A percentile compares a stretch with the other conserved stretches of the same genome.
Evolutionary conservation across 2,888 invertebrate genomes (phyloP).

Genomic region (Lathronympha strigana): DNA sequence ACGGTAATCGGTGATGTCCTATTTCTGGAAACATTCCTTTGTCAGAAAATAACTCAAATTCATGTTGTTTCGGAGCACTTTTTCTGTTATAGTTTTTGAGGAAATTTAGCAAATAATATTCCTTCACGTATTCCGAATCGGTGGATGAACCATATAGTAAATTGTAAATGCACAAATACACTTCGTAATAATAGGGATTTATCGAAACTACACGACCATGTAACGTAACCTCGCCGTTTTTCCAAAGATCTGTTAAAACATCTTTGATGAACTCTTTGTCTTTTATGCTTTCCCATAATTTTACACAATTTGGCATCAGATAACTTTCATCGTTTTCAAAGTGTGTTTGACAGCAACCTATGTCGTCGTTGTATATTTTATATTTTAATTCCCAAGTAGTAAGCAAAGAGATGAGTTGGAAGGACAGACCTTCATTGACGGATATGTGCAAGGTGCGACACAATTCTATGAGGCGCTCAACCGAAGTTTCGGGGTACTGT

Average conservation of each 20-base stretch:
- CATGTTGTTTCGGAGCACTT: constrained; percentile 76
- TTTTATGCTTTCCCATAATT: constrained; percentile 74
- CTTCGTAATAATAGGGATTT: constrained; percentile 80
- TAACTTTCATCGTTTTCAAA: constrained; percentile 63
- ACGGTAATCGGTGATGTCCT: constrained; percentile 77
- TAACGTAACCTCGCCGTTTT: constrained; percentile 76
- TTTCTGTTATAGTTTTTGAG: constrained; percentile 73
- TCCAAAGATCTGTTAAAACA: constrained; percentile 76
- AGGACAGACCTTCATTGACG: constrained; percentile 70
- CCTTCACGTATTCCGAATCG: constrained; percentile 65
- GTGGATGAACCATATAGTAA: constrained; percentile 62
- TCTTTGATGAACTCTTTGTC: constrained; percentile 71
- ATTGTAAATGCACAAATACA: constrained; percentile 73
- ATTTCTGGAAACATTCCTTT: constrained; percentile 82
- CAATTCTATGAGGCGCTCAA: constrained; percentile 65
- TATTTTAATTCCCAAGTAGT: constrained; percentile 75
- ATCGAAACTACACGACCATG: constrained; percentile 73
- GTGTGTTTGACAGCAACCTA: constrained; percentile 61
- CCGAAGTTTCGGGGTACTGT: constrained; percentile 64
- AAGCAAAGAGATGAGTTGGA: constrained; percentile 71
- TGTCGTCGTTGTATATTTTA: constrained; percentile 63
- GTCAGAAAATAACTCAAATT: constrained; percentile 77
- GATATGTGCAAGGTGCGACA: constrained; percentile 71
- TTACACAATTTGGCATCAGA: constrained; percentile 62
- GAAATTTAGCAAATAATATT: constrained; percentile 75